These are phyloP conservation scores for Habrosyne pyritoides DNA, from an alignment of 2,888 invertebrate species.

Conservation along the genomic window DNA sequence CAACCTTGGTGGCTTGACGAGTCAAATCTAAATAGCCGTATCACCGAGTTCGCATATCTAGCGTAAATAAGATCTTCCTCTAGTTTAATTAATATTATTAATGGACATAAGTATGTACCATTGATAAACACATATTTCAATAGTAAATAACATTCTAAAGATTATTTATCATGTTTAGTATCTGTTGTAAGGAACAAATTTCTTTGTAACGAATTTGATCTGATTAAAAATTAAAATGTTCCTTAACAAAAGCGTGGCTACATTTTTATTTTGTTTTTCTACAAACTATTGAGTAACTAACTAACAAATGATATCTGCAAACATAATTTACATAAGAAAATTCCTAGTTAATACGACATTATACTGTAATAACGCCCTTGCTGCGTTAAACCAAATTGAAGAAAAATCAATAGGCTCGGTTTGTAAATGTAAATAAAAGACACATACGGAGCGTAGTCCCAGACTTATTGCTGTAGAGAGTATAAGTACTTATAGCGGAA, in stretches of 20 bases:
- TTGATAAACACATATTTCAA: no score
- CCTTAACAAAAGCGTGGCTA: no score
- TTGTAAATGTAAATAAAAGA: background rate
- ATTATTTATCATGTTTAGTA: no score
- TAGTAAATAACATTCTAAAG: constrained; percentile 29
- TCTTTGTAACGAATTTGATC: no score
- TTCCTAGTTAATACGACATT: constrained; percentile 17
- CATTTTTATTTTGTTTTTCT: no score
- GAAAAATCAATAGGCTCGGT: background rate
- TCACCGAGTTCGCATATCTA: constrained; percentile 41
- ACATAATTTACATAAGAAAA: no score
- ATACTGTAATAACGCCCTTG: background rate
- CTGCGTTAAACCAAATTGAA: background rate
- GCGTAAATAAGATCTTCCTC: constrained; percentile 31
- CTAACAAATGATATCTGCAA: no score
- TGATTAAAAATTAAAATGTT: no score
- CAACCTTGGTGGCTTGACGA: constrained; percentile 8
- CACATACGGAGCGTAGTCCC: background rate
- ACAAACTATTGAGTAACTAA: no score
- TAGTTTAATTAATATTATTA: background rate
- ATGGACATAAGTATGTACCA: no score
- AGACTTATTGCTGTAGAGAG: background rate
- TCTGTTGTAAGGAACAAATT: no score
- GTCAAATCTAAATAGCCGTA: constrained; percentile 12
- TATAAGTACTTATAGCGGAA: background rate